phyloP scores from a whole-genome alignment of 2,113 vertebrate genomes.

The Tachuris rubrigastra region DNA sequence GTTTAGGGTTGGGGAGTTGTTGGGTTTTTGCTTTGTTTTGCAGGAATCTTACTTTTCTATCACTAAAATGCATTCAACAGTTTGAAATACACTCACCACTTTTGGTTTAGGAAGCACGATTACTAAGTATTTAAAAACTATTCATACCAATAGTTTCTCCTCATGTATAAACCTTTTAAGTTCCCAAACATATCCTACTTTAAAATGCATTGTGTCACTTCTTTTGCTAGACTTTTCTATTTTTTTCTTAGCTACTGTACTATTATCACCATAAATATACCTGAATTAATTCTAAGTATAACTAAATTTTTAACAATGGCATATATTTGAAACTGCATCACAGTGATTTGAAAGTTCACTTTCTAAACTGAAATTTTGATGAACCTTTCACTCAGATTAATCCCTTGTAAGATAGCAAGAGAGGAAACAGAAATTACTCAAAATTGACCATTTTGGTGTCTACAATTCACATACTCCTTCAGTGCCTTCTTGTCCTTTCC shows the following conservation, averaged over 20 bases:
- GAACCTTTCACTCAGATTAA: not conserved
- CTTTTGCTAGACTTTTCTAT: not conserved
- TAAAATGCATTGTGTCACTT: not conserved
- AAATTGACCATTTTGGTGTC: not conserved
- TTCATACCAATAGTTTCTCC: not conserved
- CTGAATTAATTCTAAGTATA: not conserved
- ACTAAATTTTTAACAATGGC: not conserved
- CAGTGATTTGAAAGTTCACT: not conserved
- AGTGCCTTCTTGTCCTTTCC: not conserved
- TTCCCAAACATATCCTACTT: not conserved
- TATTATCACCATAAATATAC: not conserved
- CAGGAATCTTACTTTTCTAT: not conserved
- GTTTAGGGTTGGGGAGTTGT: accelerated
- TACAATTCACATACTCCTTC: not conserved
- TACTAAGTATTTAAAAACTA: not conserved
- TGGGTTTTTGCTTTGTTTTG: not conserved
- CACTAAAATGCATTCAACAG: not conserved
- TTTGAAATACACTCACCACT: not conserved
- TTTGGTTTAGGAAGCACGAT: not conserved
- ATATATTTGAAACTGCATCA: not conserved
- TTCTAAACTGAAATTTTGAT: not conserved
- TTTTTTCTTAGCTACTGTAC: not conserved
- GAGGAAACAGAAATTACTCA: not conserved
- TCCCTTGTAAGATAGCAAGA: not conserved
- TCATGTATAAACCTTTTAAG: not conserved